These are phyloP conservation scores for Nasonia longicornis DNA, from an alignment of 1,140 invertebrate species.

Conservation along the genomic window DNA sequence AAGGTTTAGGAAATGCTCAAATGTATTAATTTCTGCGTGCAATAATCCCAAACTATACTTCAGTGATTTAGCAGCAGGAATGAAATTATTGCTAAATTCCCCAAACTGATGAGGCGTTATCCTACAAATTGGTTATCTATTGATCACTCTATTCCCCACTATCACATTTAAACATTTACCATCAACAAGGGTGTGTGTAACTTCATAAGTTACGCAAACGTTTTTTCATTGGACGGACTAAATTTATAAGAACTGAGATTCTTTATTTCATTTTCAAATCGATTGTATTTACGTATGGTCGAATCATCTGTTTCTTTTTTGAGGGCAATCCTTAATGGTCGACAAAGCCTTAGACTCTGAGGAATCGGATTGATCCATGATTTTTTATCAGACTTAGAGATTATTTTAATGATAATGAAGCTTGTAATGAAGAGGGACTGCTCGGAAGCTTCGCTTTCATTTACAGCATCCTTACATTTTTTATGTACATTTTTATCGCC, in stretches of 20 bases:
- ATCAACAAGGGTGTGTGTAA: slow-evolving; percentile 21
- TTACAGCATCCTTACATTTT: slow-evolving; percentile 12
- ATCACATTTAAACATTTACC: slow-evolving; percentile 18
- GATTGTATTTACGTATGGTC: background rate
- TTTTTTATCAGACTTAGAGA: background rate
- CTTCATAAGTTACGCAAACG: slow-evolving; percentile 7
- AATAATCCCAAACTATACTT: slow-evolving; percentile 29
- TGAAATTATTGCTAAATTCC: slow-evolving; percentile 24
- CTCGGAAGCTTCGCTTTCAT: background rate
- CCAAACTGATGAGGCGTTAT: slow-evolving; percentile 17
- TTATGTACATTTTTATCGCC: background rate
- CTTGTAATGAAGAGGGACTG: slow-evolving; percentile 20
- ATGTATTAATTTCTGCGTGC: background rate
- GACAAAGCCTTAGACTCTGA: slow-evolving; percentile 22
- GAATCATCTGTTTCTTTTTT: slow-evolving; percentile 23
- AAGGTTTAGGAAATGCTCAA: too few relatives aligned
- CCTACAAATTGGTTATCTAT: background rate
- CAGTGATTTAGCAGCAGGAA: background rate
- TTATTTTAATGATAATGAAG: slow-evolving; percentile 28
- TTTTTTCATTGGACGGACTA: slow-evolving; percentile 24
- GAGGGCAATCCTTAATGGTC: slow-evolving; percentile 18
- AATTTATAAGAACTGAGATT: slow-evolving; percentile 16
- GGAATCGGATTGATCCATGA: slow-evolving; percentile 26
- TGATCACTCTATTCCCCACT: slow-evolving; percentile 3
- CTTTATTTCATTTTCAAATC: slow-evolving; percentile 22